These are phyloP conservation scores for Gobionotothen gibberifrons DNA, from an alignment of 2,797 vertebrate species.

Conservation along the genomic window DNA sequence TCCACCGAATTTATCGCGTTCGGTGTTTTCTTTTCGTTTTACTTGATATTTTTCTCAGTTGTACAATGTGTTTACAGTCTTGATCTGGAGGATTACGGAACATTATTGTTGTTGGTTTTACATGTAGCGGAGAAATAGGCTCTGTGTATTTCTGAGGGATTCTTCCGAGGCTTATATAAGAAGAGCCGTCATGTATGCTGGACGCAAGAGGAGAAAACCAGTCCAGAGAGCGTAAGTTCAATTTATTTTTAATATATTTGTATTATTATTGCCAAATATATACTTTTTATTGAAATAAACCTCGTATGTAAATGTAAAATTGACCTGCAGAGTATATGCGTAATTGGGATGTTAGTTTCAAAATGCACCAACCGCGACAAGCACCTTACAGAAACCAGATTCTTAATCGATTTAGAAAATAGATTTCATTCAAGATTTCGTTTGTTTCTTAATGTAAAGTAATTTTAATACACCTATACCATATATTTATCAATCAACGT, in stretches of 20 bases:
- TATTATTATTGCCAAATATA: accelerated
- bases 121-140: conserved; percentile 54
- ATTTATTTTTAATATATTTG: background rate
- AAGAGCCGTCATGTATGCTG: conserved; percentile 77
- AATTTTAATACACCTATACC: accelerated
- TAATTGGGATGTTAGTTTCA: background rate
- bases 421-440: background rate
- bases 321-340: background rate
- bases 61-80: background rate
- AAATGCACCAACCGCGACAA: background rate
- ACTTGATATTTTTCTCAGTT: background rate
- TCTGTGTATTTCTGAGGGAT: conserved; percentile 30
- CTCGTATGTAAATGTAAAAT: background rate
- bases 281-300: background rate
- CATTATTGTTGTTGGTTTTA: conserved; percentile 8
- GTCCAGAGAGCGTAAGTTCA: conserved; percentile 82
- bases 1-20: background rate
- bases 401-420: background rate
- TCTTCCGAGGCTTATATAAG: conserved; percentile 46
- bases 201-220: conserved; percentile 85
- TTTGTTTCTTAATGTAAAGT: background rate
- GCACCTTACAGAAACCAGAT: background rate
- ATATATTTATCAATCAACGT: background rate
- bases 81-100: conserved; percentile 32
- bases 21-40: background rate